These are phyloP conservation scores for Dolichotis patagonum DNA, from an alignment of 2,113 vertebrate genomes.

Conservation along the genomic window DNA sequence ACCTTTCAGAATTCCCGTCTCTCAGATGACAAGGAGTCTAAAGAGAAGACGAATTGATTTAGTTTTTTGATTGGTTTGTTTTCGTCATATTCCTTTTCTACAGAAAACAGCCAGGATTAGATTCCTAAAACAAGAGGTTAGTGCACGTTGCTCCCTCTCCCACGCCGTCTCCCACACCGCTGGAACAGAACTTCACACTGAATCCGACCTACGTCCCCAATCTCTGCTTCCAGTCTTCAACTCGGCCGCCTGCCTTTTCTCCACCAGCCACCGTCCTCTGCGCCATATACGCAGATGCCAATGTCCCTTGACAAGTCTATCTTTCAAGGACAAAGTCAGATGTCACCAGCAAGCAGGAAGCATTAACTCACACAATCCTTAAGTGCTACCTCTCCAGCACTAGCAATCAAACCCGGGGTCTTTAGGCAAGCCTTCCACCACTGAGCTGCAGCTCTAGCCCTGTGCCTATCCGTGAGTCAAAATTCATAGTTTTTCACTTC, in stretches of 20 bases:
- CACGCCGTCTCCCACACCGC: not conserved
- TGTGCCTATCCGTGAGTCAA: not conserved
- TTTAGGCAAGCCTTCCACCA: not conserved
- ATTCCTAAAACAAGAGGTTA: constrained; percentile 19
- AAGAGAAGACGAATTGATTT: not conserved
- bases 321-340: constrained; percentile 36
- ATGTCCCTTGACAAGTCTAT: not conserved
- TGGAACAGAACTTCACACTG: not conserved
- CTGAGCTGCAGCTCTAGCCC: not conserved
- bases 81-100: not conserved
- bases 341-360: not conserved
- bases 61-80: not conserved
- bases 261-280: not conserved
- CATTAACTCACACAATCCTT: not conserved
- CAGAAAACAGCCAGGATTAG: not conserved
- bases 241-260: not conserved
- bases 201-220: not conserved
- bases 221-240: not conserved
- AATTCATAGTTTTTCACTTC: not conserved
- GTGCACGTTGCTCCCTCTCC: not conserved
- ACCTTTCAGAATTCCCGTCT: not conserved
- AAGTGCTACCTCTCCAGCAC: not conserved
- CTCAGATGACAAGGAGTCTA: not conserved
- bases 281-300: not conserved
- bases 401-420: not conserved